These are phyloP conservation scores for Pseudococcus longispinus DNA, from an alignment of 2,888 invertebrate species.

Conservation along the genomic window DNA sequence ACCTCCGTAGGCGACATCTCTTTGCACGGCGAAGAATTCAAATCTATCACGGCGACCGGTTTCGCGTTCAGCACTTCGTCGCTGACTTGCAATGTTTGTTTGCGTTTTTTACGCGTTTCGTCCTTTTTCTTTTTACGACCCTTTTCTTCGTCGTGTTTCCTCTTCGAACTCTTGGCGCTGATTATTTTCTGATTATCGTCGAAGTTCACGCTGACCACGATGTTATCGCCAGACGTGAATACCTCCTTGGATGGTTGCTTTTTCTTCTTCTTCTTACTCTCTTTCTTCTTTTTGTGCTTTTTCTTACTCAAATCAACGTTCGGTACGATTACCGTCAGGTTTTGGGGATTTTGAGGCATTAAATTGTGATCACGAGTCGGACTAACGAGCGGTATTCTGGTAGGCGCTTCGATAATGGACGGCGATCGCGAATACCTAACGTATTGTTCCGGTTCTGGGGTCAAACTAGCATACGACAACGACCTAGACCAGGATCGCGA, in stretches of 20 bases:
- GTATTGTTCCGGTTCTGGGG: slow-evolving; percentile 43
- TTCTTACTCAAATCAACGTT: slow-evolving; percentile 66
- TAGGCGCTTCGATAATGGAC: slow-evolving; percentile 58
- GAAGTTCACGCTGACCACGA: slow-evolving; percentile 90
- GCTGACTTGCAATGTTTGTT: slow-evolving; percentile 61
- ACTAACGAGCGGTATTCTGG: neutral
- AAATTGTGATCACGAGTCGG: neutral
- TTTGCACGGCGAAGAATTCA: slow-evolving; percentile 84
- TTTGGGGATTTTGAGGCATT: slow-evolving; percentile 62
- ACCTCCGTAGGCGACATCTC: slow-evolving; percentile 82
- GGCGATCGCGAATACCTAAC: slow-evolving; percentile 40
- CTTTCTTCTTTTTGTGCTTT: slow-evolving; percentile 65
- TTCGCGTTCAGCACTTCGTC: slow-evolving; percentile 67
- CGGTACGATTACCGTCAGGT: slow-evolving; percentile 69
- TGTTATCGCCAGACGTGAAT: slow-evolving; percentile 91
- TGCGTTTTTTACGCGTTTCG: slow-evolving; percentile 55
- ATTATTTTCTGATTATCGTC: slow-evolving; percentile 61
- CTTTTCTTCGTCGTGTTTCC: slow-evolving; percentile 64
- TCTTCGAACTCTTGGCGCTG: slow-evolving; percentile 61
- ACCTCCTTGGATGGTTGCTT: slow-evolving; percentile 78
- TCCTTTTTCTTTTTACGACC: slow-evolving; percentile 51
- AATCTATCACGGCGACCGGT: slow-evolving; percentile 84
- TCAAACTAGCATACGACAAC: slow-evolving; percentile 8
- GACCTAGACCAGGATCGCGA: slow-evolving; percentile 62
- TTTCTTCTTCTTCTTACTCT: slow-evolving; percentile 64